Evolutionary conservation across 2,888 invertebrate genomes (phyloP).

Genomic region (Drosophila suboccidentalis): DNA sequence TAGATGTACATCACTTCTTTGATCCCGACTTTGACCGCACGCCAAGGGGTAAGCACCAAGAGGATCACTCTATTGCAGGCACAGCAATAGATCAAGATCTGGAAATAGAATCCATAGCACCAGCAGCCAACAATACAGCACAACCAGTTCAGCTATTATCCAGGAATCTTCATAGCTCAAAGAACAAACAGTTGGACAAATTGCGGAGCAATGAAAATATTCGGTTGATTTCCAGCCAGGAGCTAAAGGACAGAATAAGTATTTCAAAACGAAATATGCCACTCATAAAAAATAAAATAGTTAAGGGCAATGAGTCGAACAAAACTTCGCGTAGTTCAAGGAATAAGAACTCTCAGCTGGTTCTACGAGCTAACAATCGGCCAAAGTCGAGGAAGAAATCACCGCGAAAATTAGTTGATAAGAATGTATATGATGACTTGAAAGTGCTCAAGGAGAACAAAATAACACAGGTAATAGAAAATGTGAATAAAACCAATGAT

Average conservation of each 20-base stretch:
- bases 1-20: not conserved
- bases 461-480: not conserved
- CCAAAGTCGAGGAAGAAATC: not conserved
- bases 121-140: not conserved
- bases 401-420: not conserved
- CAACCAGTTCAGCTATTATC: not conserved
- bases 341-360: not conserved
- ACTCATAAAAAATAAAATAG: not conserved
- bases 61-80: not conserved
- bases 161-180: no score
- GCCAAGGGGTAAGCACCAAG: no score
- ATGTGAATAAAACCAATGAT: not conserved
- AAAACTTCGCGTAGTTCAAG: not conserved
- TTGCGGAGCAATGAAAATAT: slow-evolving; percentile 9
- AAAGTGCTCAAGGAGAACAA: not conserved
- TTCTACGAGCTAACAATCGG: slow-evolving; percentile 14
- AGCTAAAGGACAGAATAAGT: not conserved
- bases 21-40: not conserved
- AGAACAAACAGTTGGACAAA: not conserved
- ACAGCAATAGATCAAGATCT: not conserved
- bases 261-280: no score
- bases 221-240: slow-evolving; percentile 1
- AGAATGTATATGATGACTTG: not conserved
- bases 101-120: not conserved
- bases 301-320: not conserved